Percentiles rank a stretch among this genome's conserved stretches.
Conservation (phyloP, 2,888 invertebrate species). For the Caenorhabditis sinica region DNA sequence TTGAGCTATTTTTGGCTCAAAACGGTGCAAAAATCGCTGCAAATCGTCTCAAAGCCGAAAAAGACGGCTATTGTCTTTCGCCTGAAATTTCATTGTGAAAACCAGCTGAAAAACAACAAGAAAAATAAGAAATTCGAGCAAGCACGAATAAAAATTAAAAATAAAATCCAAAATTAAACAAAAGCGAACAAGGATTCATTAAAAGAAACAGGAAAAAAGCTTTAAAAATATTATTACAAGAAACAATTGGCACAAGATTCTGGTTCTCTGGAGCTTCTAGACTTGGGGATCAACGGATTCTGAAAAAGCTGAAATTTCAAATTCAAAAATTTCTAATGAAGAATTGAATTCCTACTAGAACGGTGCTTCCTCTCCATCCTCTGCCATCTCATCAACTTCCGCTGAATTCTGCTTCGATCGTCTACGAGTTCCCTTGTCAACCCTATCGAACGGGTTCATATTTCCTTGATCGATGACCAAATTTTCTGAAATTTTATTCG, state of each 20-base stretch:
- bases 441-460: background rate
- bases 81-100: too few relatives aligned
- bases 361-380: slow-evolving; percentile 1
- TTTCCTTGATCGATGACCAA: background rate
- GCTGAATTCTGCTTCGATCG: background rate
- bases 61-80: too few relatives aligned
- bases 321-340: background rate
- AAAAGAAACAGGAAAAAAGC: background rate
- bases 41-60: too few relatives aligned
- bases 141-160: too few relatives aligned
- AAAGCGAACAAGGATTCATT: too few relatives aligned
- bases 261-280: background rate
- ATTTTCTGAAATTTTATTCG: slow-evolving; percentile 8
- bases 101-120: too few relatives aligned
- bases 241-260: slow-evolving; percentile 11
- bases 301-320: slow-evolving; percentile 36
- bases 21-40: too few relatives aligned
- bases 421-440: background rate
- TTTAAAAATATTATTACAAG: background rate
- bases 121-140: too few relatives aligned
- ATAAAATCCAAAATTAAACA: too few relatives aligned
- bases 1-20: too few relatives aligned
- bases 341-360: background rate
- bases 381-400: background rate
- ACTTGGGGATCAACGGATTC: slow-evolving; percentile 14